Conservation (phyloP, 64 coral and sea anemone species). For the Pocillopora verrucosa region DNA sequence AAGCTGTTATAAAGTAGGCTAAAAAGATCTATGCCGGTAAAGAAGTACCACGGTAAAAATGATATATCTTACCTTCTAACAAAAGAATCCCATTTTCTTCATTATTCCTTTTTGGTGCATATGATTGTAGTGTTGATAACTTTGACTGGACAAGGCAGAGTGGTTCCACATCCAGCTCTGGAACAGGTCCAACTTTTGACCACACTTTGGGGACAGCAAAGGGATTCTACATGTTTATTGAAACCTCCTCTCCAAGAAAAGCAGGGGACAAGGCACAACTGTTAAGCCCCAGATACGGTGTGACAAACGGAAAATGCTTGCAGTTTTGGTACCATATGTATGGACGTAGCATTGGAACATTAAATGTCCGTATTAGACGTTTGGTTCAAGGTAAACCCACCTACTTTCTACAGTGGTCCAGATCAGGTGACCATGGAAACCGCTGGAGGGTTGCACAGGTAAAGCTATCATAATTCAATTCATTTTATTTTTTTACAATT, state of each 20-base stretch:
- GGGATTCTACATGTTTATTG: conserved; percentile 92
- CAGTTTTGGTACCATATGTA: conserved; percentile 99
- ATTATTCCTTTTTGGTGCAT: not conserved
- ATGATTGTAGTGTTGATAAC: conserved; percentile 49
- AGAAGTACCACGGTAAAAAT: no score
- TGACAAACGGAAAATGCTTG: conserved; percentile 86
- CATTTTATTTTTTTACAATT: not conserved
- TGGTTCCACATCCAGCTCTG: conserved; percentile 48
- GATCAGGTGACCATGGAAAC: conserved; percentile 58
- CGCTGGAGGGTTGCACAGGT: conserved; percentile 58
- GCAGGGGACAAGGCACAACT: conserved; percentile 88
- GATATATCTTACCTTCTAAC: no score
- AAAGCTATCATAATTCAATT: not conserved
- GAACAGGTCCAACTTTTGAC: conserved; percentile 74
- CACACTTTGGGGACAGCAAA: conserved; percentile 83
- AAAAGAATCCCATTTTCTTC: no score
- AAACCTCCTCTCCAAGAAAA: conserved; percentile 71
- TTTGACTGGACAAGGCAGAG: conserved; percentile 95
- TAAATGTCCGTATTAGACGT: conserved; percentile 81
- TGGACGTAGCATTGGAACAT: conserved; percentile 77
- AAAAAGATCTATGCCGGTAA: no score
- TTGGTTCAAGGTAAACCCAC: conserved; percentile 65
- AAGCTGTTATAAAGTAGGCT: no score
- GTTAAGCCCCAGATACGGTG: conserved; percentile 55
- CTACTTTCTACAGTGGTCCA: conserved; percentile 65